These are phyloP conservation scores for Cyanoliseus patagonus DNA, from an alignment of 2,113 vertebrate species.

Conservation along the genomic window DNA sequence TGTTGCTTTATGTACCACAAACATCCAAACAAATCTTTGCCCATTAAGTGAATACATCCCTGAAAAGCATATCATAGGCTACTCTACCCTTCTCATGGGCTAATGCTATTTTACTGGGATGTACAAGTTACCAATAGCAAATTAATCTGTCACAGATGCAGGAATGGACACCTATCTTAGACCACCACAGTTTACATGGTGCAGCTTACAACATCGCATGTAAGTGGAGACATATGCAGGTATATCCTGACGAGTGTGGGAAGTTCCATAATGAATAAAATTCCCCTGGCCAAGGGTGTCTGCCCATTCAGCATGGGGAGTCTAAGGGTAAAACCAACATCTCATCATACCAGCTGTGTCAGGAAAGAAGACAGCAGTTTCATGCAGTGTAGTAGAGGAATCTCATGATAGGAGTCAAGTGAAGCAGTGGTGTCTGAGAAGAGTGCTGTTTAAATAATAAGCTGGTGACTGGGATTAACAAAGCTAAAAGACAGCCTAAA, in stretches of 20 bases:
- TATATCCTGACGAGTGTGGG: background rate
- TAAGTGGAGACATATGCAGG: background rate
- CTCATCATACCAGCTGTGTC: background rate
- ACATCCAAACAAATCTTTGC: background rate
- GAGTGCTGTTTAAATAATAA: background rate
- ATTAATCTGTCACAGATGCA: background rate
- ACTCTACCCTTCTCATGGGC: background rate
- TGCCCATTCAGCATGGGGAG: background rate
- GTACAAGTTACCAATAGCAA: background rate
- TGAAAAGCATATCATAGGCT: background rate
- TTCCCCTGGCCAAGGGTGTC: background rate
- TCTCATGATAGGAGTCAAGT: background rate
- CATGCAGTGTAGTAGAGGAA: fast-evolving
- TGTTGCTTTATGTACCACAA: background rate
- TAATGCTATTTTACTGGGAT: background rate
- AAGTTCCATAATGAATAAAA: background rate
- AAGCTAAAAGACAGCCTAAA: background rate
- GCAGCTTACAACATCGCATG: background rate
- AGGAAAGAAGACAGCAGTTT: background rate
- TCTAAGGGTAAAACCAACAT: background rate
- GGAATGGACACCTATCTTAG: background rate
- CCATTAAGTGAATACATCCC: background rate
- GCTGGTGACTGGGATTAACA: background rate
- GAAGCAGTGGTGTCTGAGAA: background rate
- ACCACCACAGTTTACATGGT: background rate